Percentiles rank a stretch among this genome's conserved stretches.
Evolutionary conservation across 2,888 invertebrate species (phyloP).

Genomic region (Drosophila paramelanica): DNA sequence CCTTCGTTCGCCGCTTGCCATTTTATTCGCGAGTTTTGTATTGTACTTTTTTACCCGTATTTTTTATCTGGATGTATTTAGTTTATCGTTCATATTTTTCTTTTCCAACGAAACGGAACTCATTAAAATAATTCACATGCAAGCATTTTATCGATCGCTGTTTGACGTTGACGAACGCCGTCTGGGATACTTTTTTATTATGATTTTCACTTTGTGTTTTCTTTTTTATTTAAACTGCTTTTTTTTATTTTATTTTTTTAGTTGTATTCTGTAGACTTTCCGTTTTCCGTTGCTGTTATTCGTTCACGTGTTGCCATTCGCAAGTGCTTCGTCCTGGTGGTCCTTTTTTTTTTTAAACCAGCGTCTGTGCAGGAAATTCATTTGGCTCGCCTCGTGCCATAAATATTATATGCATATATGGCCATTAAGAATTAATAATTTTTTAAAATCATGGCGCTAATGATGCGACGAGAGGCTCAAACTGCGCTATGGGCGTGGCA

Average conservation of each 20-base stretch:
- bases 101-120: slow-evolving; percentile 79
- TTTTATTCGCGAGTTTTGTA: slow-evolving; percentile 33
- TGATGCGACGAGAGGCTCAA: slow-evolving; percentile 58
- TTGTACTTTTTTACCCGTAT: slow-evolving; percentile 11
- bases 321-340: slow-evolving; percentile 15
- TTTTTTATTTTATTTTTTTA: slow-evolving; percentile 40
- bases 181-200: slow-evolving; percentile 59
- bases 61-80: slow-evolving; percentile 68
- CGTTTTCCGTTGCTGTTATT: slow-evolving; percentile 69
- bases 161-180: slow-evolving; percentile 79
- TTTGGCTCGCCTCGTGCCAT: slow-evolving; percentile 63
- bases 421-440: slow-evolving; percentile 77
- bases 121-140: slow-evolving; percentile 80
- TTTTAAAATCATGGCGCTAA: slow-evolving; percentile 75
- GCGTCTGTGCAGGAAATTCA: slow-evolving; percentile 75
- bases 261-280: slow-evolving; percentile 72
- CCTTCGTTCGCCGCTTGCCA: slow-evolving; percentile 25
- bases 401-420: slow-evolving; percentile 66
- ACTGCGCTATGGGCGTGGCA: slow-evolving; percentile 26
- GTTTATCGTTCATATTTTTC: slow-evolving; percentile 78
- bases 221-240: slow-evolving; percentile 27
- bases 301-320: slow-evolving; percentile 57
- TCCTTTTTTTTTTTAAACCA: slow-evolving; percentile 19
- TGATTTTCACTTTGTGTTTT: slow-evolving; percentile 52
- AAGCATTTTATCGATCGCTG: slow-evolving; percentile 77